phyloP scores from a whole-genome alignment of 2,113 vertebrate species.

The Astatoreochromis straeleni region DNA sequence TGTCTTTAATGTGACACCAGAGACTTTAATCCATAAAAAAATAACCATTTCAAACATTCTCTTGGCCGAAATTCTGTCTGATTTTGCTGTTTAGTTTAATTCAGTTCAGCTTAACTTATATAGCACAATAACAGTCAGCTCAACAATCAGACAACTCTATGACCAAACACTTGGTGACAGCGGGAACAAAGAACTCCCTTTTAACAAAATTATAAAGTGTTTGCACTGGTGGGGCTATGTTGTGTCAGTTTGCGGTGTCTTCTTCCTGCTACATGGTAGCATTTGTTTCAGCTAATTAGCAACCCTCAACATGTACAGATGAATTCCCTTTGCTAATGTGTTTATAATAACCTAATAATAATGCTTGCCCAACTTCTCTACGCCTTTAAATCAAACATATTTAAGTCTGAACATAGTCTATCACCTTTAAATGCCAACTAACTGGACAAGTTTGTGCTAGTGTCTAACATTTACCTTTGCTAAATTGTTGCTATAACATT shows the following conservation, averaged over 20 bases:
- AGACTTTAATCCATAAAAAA: not conserved
- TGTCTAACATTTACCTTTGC: not conserved
- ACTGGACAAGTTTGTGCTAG: not conserved
- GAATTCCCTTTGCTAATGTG: not conserved
- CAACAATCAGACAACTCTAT: not conserved
- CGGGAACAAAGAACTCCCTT: not conserved
- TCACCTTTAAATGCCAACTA: not conserved
- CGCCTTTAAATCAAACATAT: not conserved
- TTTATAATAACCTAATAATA: not conserved
- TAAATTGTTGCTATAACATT: not conserved
- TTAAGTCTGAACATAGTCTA: not conserved
- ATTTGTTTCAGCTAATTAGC: not conserved
- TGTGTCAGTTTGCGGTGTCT: fast-evolving
- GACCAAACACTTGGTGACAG: not conserved
- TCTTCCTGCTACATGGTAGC: fast-evolving
- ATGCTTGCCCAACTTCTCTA: fast-evolving
- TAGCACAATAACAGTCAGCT: not conserved
- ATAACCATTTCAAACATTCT: not conserved
- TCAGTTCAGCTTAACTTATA: not conserved
- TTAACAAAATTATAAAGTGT: no score
- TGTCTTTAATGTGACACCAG: not conserved
- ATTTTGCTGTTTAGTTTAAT: not conserved
- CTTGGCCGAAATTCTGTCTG: not conserved
- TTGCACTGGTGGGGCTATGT: no score
- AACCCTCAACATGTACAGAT: not conserved